phyloP scores from a whole-genome alignment of 2,888 invertebrate species.

The Azorinus chamasolen region DNA sequence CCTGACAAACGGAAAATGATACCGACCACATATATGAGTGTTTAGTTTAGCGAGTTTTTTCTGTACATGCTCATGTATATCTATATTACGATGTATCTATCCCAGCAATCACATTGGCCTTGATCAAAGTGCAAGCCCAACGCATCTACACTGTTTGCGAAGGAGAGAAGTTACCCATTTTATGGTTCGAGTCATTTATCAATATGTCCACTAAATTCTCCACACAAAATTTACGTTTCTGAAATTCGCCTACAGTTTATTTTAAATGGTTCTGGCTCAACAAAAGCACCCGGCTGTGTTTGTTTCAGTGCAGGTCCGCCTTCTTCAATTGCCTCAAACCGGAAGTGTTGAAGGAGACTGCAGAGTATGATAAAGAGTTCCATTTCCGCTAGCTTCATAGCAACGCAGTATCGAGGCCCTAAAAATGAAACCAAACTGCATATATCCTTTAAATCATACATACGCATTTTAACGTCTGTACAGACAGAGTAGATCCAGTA shows the following conservation, averaged over 20 bases:
- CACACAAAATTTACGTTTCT: not conserved
- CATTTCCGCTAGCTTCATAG: slow-evolving; percentile 44
- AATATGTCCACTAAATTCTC: not conserved
- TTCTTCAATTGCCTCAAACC: slow-evolving; percentile 11
- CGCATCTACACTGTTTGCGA: too few species aligned
- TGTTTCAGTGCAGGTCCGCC: slow-evolving; percentile 21
- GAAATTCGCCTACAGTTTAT: slow-evolving; percentile 26
- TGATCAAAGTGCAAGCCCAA: too few species aligned
- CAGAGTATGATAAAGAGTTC: slow-evolving; percentile 44
- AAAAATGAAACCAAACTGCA: not conserved
- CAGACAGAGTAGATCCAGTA: too few species aligned
- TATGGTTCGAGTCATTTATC: not conserved
- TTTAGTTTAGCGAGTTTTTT: too few species aligned
- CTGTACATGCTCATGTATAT: too few species aligned
- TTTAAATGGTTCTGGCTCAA: slow-evolving; percentile 49
- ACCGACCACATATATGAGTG: too few species aligned
- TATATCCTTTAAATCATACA: too few species aligned
- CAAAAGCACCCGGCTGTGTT: slow-evolving; percentile 59
- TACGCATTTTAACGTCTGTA: too few species aligned
- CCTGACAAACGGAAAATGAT: too few species aligned
- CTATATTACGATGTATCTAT: too few species aligned
- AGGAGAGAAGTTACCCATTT: too few species aligned
- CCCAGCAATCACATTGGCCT: too few species aligned
- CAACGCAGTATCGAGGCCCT: slow-evolving; percentile 59
- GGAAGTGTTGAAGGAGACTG: slow-evolving; percentile 30